A percentile compares a stretch with the other conserved stretches of the same genome.
These are phyloP conservation scores for Aphidius gifuensis DNA, from an alignment of 1,140 invertebrate species.

Conservation along the genomic window DNA sequence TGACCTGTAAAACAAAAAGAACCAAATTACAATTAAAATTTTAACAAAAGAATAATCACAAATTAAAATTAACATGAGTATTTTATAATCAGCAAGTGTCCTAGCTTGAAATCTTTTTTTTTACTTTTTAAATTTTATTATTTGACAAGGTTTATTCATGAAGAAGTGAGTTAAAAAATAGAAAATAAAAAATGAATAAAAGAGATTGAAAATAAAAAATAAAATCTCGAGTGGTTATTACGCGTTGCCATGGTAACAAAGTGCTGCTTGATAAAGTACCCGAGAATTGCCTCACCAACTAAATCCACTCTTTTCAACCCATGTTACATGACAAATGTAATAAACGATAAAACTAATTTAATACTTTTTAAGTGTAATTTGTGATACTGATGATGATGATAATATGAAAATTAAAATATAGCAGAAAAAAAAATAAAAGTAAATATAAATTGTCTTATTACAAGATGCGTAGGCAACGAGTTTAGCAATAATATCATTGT, in stretches of 20 bases:
- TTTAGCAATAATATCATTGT: constrained; percentile 80
- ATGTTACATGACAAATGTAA: constrained; percentile 5
- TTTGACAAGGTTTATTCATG: neutral
- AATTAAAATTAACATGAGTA: neutral
- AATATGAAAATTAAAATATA: neutral
- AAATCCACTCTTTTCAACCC: constrained; percentile 8
- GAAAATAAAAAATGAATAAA: too few relatives aligned
- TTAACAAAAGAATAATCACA: too few relatives aligned
- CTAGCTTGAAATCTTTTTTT: neutral
- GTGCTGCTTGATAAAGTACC: constrained; percentile 52
- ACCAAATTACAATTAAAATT: neutral
- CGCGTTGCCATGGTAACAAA: constrained; percentile 52
- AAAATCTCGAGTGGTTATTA: constrained; percentile 46
- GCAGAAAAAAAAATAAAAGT: neutral
- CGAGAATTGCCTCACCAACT: constrained; percentile 16
- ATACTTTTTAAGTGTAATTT: neutral
- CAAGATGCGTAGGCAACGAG: constrained; percentile 83
- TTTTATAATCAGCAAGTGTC: too few relatives aligned
- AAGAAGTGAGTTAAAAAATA: constrained; percentile 13
- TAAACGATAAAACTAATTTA: neutral
- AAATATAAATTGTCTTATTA: constrained; percentile 46
- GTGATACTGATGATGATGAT: neutral
- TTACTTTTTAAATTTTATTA: neutral
- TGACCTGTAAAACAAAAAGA: constrained; percentile 62
- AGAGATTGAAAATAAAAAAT: too few relatives aligned